Base-by-base conservation (phyloP, 1,140 invertebrate genomes). In the Penaeus japonicus region DNA sequence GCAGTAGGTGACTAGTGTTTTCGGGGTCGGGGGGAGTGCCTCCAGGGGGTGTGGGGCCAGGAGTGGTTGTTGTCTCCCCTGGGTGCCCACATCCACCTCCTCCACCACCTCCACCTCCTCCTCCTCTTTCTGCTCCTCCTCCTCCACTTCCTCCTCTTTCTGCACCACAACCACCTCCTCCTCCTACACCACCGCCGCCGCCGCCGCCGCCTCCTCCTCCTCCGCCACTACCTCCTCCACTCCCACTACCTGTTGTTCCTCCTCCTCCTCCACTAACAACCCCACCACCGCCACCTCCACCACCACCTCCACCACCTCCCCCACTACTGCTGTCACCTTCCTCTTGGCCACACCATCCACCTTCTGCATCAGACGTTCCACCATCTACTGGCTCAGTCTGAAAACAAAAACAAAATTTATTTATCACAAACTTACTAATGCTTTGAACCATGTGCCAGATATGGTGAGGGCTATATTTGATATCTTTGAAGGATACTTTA, bases 1-100 rank as follows among this genome's bases (percentile, higher is more conserved):
- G 86, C 30, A 88, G 86, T 30, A 88, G 86, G 86, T 88, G 86
- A 88, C 86, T 88, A 88, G 86, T 88, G 86, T 88, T 88, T 57
- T 88, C 86, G 12, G 79, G 79, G 24, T 80, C 77, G 27, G 85
- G 85, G 86, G 86, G 86, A 18, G 86, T 88, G 17, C 62, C 86
- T 73, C 86, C 86, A 53, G 86, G 86, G 59, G 86, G 86, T 35
- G 86, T 88, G 86, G 53, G 86, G 80, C 86, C 86, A 47, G 86
- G 86, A 32, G 86, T 70, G 24, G 85, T 27, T 32, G 57, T 70
- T 32, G 79, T 82, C 53, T 70, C 86, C 57, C 85, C 84, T 22
- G 53, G 79, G 18, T 55, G 47, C 77, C 75, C 53, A 75, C 85
- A n/a, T 22, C 84, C 70, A 30, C 82, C 82, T 22, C 65, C 83